phyloP scores from a whole-genome alignment of 2,888 invertebrate species.

The Epinotia bilunana region DNA sequence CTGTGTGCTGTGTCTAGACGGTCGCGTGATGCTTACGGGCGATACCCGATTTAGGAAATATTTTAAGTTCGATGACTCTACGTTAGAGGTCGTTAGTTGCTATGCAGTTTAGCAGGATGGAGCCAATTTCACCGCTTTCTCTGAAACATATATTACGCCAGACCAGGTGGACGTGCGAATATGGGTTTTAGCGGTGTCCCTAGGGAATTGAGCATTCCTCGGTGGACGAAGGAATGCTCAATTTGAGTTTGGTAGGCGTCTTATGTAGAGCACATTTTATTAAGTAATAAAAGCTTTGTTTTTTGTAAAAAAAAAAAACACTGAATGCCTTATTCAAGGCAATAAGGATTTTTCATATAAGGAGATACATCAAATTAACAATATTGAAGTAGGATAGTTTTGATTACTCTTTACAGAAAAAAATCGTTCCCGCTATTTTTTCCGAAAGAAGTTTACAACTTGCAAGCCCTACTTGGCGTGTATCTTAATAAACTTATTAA shows the following conservation, averaged over 20 bases:
- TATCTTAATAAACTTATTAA: not conserved
- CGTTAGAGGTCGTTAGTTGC: slow-evolving; percentile 67
- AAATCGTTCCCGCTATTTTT: not conserved
- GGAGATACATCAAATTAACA: too few relatives aligned
- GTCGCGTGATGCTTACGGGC: slow-evolving; percentile 71
- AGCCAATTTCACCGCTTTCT: slow-evolving; percentile 47
- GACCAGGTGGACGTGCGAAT: slow-evolving; percentile 37
- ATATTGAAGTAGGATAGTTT: not conserved
- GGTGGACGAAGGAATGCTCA: not conserved
- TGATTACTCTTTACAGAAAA: not conserved
- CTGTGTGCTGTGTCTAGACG: slow-evolving; percentile 44
- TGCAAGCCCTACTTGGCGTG: not conserved
- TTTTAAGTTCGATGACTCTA: slow-evolving; percentile 77
- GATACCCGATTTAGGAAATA: slow-evolving; percentile 81
- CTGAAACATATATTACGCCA: slow-evolving; percentile 33
- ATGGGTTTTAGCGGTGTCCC: slow-evolving; percentile 21
- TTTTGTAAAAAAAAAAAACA: too few relatives aligned
- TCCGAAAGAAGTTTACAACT: too few relatives aligned
- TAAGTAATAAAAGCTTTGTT: not conserved
- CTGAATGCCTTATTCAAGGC: too few relatives aligned
- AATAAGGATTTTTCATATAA: too few relatives aligned
- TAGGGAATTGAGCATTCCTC: slow-evolving; percentile 34
- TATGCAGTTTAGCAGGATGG: slow-evolving; percentile 58
- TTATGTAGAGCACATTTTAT: not conserved
- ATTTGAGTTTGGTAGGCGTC: not conserved